Conservation (phyloP, 2,113 vertebrate species). For the Casuarius casuarius region DNA sequence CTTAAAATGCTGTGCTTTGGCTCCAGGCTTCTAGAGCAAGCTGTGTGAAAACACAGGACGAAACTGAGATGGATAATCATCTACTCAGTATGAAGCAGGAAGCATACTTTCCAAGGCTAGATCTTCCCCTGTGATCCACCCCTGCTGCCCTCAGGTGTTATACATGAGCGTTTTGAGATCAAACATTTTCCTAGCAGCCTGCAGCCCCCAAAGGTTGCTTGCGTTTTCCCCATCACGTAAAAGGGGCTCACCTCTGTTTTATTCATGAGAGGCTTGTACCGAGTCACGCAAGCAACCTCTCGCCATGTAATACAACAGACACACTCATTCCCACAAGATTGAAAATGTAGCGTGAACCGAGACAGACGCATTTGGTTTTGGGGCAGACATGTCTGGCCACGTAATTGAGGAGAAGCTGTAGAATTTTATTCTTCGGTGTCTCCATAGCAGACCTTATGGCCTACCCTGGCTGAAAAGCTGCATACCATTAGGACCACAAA, state of each 20-base stretch:
- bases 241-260: background rate
- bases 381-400: background rate
- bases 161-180: fast-evolving
- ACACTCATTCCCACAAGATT: fast-evolving
- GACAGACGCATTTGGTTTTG: background rate
- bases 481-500: background rate
- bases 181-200: background rate
- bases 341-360: background rate
- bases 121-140: background rate
- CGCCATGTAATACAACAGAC: background rate
- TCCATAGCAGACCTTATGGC: background rate
- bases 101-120: background rate
- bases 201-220: background rate
- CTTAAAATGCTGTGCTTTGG: background rate
- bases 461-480: background rate
- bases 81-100: background rate
- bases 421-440: background rate
- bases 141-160: background rate
- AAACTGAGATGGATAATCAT: background rate
- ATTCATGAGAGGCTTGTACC: fast-evolving
- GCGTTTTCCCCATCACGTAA: fast-evolving
- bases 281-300: background rate
- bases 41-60: background rate
- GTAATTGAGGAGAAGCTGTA: background rate
- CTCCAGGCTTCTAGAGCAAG: background rate